Conservation (phyloP, 2,113 vertebrate genomes). For the Alexandromys fortis region DNA sequence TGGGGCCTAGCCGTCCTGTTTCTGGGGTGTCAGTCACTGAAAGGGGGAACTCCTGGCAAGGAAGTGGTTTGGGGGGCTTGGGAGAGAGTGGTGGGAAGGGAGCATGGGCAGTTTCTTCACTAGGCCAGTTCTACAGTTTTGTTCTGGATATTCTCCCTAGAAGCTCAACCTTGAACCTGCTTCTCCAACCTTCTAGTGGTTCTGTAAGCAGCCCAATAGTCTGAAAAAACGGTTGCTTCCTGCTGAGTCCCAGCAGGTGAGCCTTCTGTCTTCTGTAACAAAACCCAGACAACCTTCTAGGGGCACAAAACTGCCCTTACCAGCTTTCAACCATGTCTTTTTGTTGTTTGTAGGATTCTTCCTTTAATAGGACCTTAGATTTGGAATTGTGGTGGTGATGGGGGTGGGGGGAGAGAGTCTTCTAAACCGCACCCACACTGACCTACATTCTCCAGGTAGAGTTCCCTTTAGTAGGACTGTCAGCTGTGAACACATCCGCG, state of each 20-base stretch:
- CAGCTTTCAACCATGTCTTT: neutral
- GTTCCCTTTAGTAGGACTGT: neutral
- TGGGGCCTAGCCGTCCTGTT: neutral
- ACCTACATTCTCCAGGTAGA: neutral
- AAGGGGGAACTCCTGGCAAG: neutral
- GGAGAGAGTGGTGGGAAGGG: neutral
- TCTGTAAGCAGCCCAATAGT: neutral
- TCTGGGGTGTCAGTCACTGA: neutral
- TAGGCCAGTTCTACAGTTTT: neutral
- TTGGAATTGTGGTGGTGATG: neutral
- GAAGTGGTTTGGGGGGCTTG: neutral
- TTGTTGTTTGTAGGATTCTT: neutral
- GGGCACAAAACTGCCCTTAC: neutral
- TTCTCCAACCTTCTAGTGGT: neutral
- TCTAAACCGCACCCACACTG: neutral
- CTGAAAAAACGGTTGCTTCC: neutral
- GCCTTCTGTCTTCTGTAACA: neutral
- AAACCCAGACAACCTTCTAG: neutral
- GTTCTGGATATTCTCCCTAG: neutral
- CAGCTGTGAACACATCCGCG: neutral
- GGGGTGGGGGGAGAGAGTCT: neutral
- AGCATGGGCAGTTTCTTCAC: neutral
- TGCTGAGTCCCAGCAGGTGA: neutral
- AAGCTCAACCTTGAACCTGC: neutral
- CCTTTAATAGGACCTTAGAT: neutral